phyloP scores from a whole-genome alignment of 2,797 vertebrate species.

The Chloroceryle amazona region DNA sequence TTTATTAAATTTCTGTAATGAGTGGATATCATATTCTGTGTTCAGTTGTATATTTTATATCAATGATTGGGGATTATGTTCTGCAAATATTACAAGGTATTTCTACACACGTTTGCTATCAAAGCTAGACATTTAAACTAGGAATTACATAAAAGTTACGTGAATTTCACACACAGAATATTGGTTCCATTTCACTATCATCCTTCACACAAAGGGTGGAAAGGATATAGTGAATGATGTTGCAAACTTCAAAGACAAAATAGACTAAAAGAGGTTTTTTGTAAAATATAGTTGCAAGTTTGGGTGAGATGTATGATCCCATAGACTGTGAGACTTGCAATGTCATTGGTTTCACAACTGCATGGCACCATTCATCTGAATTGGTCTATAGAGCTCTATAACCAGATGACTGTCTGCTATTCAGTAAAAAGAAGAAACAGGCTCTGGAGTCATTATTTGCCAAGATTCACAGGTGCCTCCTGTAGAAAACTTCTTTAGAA shows the following conservation, averaged over 20 bases:
- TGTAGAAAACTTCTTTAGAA: constrained; percentile 57
- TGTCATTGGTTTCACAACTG: constrained; percentile 57
- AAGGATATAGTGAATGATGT: background rate
- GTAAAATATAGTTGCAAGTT: background rate
- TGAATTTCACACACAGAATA: background rate
- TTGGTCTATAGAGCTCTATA: constrained; percentile 56
- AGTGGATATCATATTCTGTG: background rate
- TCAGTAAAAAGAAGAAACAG: constrained; percentile 52
- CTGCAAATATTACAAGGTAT: background rate
- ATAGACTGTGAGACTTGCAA: background rate
- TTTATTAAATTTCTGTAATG: background rate
- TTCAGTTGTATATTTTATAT: background rate
- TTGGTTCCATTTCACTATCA: background rate
- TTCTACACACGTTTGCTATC: background rate
- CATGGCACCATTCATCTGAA: constrained; percentile 41
- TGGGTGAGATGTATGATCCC: background rate
- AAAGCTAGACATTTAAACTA: background rate
- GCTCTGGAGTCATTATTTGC: constrained; percentile 68
- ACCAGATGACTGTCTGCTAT: constrained; percentile 66
- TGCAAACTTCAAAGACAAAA: constrained; percentile 16
- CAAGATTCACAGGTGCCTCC: constrained; percentile 82
- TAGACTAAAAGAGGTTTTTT: background rate
- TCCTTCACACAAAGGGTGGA: background rate
- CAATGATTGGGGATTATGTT: background rate
- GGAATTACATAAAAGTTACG: background rate